Conservation (phyloP, 2,888 invertebrate genomes). For the Eudemis profundana region DNA sequence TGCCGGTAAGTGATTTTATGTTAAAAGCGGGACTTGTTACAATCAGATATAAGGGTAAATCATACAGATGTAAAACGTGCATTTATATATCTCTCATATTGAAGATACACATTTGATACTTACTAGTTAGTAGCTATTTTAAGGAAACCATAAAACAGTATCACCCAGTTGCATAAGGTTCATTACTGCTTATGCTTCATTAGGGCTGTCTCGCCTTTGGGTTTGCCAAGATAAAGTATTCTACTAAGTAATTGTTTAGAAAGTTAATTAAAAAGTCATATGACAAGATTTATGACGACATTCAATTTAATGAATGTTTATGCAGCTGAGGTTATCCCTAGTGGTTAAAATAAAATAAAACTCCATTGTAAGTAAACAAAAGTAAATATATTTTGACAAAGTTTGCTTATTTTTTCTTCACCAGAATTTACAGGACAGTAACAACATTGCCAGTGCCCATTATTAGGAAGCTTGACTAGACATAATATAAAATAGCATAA, state of each 20-base stretch:
- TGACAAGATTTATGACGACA: too few relatives aligned
- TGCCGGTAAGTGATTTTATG: conserved; percentile 31
- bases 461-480: conserved; percentile 25
- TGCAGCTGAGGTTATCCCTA: too few relatives aligned
- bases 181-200: too few relatives aligned
- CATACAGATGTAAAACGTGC: conserved; percentile 39
- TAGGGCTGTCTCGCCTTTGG: too few relatives aligned
- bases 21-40: conserved; percentile 54
- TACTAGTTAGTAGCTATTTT: too few relatives aligned
- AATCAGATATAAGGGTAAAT: conserved; percentile 45
- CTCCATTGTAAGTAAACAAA: conserved; percentile 53
- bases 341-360: conserved; percentile 48
- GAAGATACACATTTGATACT: conserved; percentile 61
- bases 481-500: conserved; percentile 23
- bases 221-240: too few relatives aligned
- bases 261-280: too few relatives aligned
- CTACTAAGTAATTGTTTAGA: too few relatives aligned
- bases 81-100: conserved; percentile 49
- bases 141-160: conserved; percentile 30
- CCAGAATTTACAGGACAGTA: conserved; percentile 61
- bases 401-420: conserved; percentile 62
- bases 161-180: too few relatives aligned
- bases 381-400: conserved; percentile 57
- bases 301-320: conserved; percentile 10
- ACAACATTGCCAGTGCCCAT: conserved; percentile 47